Conservation (phyloP, 2,113 vertebrate genomes). For the Stercorarius parasiticus region DNA sequence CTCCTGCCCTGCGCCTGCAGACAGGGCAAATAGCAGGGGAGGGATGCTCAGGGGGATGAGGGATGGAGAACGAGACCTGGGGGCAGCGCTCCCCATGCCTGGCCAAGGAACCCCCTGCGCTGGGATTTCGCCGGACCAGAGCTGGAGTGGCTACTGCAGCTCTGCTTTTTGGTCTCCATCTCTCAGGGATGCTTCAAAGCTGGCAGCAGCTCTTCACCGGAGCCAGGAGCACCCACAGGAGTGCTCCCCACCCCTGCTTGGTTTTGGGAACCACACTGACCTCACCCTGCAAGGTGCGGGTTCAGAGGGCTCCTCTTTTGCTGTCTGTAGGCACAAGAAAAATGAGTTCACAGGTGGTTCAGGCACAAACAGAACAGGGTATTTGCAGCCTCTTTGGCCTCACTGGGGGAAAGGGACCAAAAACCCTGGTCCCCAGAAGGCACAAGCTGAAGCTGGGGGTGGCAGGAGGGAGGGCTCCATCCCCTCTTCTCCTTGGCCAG, state of each 20-base stretch:
- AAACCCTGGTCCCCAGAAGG: neutral
- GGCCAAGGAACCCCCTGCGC: fast-evolving
- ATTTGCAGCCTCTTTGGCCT: neutral
- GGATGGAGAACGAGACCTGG: neutral
- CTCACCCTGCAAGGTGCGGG: neutral
- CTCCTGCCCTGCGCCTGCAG: neutral
- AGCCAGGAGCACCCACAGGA: fast-evolving
- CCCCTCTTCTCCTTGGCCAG: neutral
- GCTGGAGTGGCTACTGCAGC: neutral
- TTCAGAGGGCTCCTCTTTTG: fast-evolving
- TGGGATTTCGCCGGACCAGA: neutral
- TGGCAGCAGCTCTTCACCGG: fast-evolving
- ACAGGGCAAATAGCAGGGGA: neutral
- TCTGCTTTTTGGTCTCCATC: neutral
- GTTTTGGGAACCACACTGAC: neutral
- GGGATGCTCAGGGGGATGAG: neutral
- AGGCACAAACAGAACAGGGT: neutral
- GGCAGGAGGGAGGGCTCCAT: neutral
- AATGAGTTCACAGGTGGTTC: neutral
- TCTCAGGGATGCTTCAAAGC: neutral
- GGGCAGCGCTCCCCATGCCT: neutral
- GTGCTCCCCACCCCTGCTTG: neutral
- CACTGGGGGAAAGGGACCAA: neutral
- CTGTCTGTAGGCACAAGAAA: neutral
- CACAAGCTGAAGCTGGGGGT: neutral